These are phyloP conservation scores for Enoplosus armatus DNA, from an alignment of 2,797 vertebrate genomes.

Conservation along the genomic window DNA sequence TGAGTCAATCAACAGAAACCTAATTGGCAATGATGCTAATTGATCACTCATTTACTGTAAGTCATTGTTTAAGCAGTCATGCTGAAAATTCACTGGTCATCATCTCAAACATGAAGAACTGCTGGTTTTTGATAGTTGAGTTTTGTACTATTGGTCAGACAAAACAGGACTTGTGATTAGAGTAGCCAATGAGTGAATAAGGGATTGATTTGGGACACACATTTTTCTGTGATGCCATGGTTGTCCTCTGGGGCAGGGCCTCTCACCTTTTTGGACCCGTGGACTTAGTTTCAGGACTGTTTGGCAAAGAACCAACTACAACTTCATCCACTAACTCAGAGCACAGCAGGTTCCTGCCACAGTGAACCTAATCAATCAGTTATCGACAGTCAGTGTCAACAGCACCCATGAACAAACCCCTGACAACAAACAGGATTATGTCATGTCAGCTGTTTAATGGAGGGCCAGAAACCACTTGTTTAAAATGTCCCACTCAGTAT, in stretches of 20 bases:
- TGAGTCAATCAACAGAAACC: neutral
- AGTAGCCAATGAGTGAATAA: neutral
- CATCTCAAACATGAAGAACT: neutral
- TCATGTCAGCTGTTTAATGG: slow-evolving; percentile 32
- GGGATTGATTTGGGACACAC: neutral
- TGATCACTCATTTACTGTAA: neutral
- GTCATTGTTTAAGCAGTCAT: neutral
- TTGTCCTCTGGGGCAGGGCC: neutral
- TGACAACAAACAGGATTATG: slow-evolving; percentile 40
- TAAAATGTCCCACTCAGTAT: slow-evolving; percentile 20
- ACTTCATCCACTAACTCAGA: slow-evolving; percentile 6
- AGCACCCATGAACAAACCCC: slow-evolving; percentile 4
- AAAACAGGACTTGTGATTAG: neutral
- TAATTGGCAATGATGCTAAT: neutral
- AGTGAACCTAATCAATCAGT: slow-evolving; percentile 36
- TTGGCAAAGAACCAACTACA: slow-evolving; percentile 4
- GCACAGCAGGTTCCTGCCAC: slow-evolving; percentile 1
- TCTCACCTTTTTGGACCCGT: slow-evolving; percentile 5
- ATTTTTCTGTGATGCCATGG: neutral
- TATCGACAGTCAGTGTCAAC: slow-evolving; percentile 31
- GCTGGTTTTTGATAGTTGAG: neutral
- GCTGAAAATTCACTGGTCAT: neutral
- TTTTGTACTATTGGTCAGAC: neutral
- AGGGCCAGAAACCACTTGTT: neutral
- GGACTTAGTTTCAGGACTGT: neutral